Base-by-base conservation (phyloP, 2,888 invertebrate species). In the Scaptomyza polygonia region DNA sequence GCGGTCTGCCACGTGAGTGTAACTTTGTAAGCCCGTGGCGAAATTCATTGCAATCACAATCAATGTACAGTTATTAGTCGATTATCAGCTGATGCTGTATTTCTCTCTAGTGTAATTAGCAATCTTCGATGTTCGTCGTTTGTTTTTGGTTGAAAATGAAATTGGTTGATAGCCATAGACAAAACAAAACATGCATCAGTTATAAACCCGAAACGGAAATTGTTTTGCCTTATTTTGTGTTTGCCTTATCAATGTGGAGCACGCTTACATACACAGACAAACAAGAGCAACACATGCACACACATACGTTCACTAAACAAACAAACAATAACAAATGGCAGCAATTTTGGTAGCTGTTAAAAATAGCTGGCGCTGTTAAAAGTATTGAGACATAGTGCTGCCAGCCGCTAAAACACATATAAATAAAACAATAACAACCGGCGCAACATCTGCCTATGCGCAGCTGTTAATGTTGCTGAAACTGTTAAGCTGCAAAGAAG, bases 1-100 rank as follows among this genome's bases (percentile, higher is more conserved):
- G 79, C 66, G 77, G 77, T 67, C 59, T 82, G 81, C 81, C 81
- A 79, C 81, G 81, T 82, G 65, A 82, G 84, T 81, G 77, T 81
- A 18, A 25, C 4, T 68, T 47, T 44, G 29, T 11, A 2, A 30
- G 30, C 2, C 18, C 14, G 34, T 66, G 62, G 51, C 32, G 69
- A 70, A 76, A 66, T 74, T 77, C 34, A 72, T 57, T 57, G 18
- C 21, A 55, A 30, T n/a, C 29, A 40, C 52, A 55, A 30, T 63
- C 61, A 21, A 11, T 49, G n/a, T 34, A 14, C 30, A 61, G 49
- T 63, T 67, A 56, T 62, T 67, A 9, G 29, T 25, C 30, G 48
- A 53, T 59, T 66, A 30, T 43, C 45, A 70, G 45, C 49, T 18
- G 34, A 42, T 49, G 30, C 44, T 40, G 63, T 64, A 51, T 61